Evolutionary conservation across 1,140 invertebrate species (phyloP).

Genomic region (Telenomus remus): DNA sequence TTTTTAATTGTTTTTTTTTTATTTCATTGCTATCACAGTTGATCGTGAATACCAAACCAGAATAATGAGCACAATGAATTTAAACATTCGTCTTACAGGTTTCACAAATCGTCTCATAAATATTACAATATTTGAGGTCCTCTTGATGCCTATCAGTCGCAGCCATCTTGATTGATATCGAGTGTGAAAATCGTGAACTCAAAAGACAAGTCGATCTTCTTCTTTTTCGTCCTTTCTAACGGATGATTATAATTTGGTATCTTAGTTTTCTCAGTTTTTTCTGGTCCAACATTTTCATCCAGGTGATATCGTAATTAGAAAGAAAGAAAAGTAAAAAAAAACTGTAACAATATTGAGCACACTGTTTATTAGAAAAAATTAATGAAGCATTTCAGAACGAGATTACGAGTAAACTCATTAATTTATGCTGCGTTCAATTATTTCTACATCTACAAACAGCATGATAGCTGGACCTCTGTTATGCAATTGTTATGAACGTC

Average conservation of each 20-base stretch:
- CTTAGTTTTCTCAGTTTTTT: not conserved
- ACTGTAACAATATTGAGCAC: constrained; percentile 1
- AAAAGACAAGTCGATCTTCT: not conserved
- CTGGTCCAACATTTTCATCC: not conserved
- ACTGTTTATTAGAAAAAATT: constrained; percentile 12
- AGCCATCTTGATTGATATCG: constrained; percentile 35
- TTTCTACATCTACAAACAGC: constrained; percentile 5
- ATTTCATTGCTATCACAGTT: constrained; percentile 12
- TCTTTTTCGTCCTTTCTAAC: not conserved
- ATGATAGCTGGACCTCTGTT: constrained; percentile 11
- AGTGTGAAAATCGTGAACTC: constrained; percentile 35
- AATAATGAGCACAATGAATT: constrained; percentile 27
- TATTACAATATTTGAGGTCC: constrained; percentile 37
- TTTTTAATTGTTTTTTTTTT: constrained; percentile 34
- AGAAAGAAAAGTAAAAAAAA: constrained; percentile 14
- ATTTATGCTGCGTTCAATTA: constrained; percentile 16
- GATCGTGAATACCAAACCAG: constrained; percentile 30
- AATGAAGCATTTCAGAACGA: constrained; percentile 28
- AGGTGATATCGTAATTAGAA: constrained; percentile 11
- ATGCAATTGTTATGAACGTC: not conserved
- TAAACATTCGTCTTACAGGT: constrained; percentile 32
- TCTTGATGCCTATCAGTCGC: constrained; percentile 30
- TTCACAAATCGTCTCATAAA: constrained; percentile 36
- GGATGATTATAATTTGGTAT: not conserved
- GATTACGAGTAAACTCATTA: constrained; percentile 25